Percentiles rank a stretch among this genome's conserved stretches.
Evolutionary conservation across 2,888 invertebrate species (phyloP).

Genomic region (Metalampra italica): DNA sequence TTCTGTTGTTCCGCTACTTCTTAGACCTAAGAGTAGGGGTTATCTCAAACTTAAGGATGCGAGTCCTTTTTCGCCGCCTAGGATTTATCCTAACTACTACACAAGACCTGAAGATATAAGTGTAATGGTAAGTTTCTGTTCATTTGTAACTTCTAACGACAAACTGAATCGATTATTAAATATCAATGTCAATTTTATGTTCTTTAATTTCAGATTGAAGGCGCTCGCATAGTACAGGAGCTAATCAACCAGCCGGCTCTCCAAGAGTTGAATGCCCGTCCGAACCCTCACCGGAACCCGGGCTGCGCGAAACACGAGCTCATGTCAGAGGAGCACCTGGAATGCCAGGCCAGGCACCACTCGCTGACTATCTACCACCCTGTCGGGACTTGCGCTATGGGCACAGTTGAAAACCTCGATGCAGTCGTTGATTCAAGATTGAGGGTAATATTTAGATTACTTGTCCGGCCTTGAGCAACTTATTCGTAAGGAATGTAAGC

Average conservation of each 20-base stretch:
- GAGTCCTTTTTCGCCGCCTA: constrained; percentile 85
- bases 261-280: constrained; percentile 77
- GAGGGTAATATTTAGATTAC: too few relatives aligned
- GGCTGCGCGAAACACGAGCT: constrained; percentile 81
- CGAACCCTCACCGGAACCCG: constrained; percentile 82
- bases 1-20: constrained; percentile 82
- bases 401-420: constrained; percentile 67
- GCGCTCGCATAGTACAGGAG: constrained; percentile 82
- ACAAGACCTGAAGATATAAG: constrained; percentile 84
- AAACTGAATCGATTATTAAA: too few relatives aligned
- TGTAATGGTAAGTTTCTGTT: constrained; percentile 78
- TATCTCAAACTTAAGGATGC: constrained; percentile 81
- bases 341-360: constrained; percentile 86
- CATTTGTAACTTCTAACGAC: too few relatives aligned
- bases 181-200: neutral
- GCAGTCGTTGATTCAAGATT: constrained; percentile 86
- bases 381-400: constrained; percentile 90
- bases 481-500: too few relatives aligned
- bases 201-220: constrained; percentile 80
- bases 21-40: constrained; percentile 86
- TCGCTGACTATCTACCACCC: constrained; percentile 90
- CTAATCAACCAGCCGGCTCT: constrained; percentile 81
- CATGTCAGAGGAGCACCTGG: constrained; percentile 86
- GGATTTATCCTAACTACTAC: constrained; percentile 94
- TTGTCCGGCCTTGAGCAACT: too few relatives aligned